These are phyloP conservation scores for Pseudorectes ferrugineus DNA, from an alignment of 2,113 vertebrate species.

Conservation along the genomic window DNA sequence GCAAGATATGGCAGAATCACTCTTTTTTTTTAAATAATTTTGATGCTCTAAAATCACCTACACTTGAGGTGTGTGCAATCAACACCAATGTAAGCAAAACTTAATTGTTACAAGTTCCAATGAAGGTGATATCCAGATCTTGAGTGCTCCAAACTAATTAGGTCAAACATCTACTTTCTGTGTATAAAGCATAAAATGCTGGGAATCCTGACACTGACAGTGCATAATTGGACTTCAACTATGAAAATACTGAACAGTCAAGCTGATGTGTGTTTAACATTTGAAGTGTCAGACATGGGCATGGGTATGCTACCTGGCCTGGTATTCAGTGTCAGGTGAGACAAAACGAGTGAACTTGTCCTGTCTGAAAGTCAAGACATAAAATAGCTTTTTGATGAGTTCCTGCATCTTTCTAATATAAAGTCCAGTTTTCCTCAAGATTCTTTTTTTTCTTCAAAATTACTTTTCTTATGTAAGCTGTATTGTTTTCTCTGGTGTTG, in stretches of 20 bases:
- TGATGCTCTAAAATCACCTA: background rate
- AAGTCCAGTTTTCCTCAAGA: background rate
- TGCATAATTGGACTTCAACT: background rate
- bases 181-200: background rate
- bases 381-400: background rate
- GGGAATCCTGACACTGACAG: background rate
- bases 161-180: background rate
- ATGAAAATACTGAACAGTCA: background rate
- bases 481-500: constrained; percentile 20
- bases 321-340: background rate
- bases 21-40: background rate
- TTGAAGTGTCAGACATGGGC: background rate
- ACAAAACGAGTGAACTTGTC: background rate
- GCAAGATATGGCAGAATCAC: background rate
- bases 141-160: background rate
- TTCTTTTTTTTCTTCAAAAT: background rate
- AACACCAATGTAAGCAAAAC: background rate
- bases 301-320: background rate
- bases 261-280: background rate
- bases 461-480: background rate
- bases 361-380: background rate
- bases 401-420: background rate
- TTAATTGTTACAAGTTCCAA: background rate
- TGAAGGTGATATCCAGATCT: background rate
- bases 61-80: background rate